phyloP scores from a whole-genome alignment of 2,797 vertebrate species.

The Alectoris magna region DNA sequence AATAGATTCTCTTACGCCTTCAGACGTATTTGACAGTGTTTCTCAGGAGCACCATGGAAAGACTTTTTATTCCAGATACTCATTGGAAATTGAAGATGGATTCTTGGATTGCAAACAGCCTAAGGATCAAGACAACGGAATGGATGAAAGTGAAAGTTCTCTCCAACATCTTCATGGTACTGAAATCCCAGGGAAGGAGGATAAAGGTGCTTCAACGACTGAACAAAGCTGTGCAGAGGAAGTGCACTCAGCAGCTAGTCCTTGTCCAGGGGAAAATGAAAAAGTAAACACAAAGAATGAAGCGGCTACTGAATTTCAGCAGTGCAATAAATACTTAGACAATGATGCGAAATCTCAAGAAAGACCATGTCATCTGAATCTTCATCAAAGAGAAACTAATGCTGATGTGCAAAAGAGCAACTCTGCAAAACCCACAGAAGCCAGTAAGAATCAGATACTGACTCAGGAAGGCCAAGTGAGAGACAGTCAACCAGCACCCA shows the following conservation, averaged over 20 bases:
- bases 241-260: slow-evolving; percentile 28
- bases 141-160: slow-evolving; percentile 24
- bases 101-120: slow-evolving; percentile 57
- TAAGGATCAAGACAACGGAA: slow-evolving; percentile 37
- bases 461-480: slow-evolving; percentile 87
- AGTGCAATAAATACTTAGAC: slow-evolving; percentile 69
- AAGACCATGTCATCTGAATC: slow-evolving; percentile 93
- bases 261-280: slow-evolving; percentile 40
- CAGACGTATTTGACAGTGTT: slow-evolving; percentile 89
- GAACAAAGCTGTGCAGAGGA: slow-evolving; percentile 34
- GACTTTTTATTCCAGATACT: slow-evolving; percentile 63
- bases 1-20: slow-evolving; percentile 76
- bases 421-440: slow-evolving; percentile 82
- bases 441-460: slow-evolving; percentile 86
- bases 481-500: slow-evolving; percentile 83
- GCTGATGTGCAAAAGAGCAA: slow-evolving; percentile 82
- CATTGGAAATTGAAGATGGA: slow-evolving; percentile 65
- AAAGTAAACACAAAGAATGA: slow-evolving; percentile 38
- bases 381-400: slow-evolving; percentile 86
- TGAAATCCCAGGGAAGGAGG: slow-evolving; percentile 49
- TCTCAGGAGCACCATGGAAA: slow-evolving; percentile 67
- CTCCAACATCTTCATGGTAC: not conserved
- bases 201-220: slow-evolving; percentile 28
- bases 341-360: slow-evolving; percentile 88
- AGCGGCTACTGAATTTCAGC: slow-evolving; percentile 52